Evolutionary conservation across 1,140 invertebrate genomes (phyloP).

Genomic region (Lerema accius): DNA sequence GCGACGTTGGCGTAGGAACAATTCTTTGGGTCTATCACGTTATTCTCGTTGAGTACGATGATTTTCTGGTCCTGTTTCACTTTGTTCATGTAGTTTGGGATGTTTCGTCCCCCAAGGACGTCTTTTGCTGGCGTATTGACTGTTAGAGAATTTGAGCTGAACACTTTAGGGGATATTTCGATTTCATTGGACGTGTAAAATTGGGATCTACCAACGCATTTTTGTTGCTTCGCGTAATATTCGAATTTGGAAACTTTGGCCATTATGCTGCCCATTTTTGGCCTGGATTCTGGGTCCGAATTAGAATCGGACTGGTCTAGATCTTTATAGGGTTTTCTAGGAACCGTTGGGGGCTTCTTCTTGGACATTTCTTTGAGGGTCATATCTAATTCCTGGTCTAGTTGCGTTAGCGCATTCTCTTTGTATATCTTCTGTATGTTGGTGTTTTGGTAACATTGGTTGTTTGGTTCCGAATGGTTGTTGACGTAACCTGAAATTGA

Average conservation of each 20-base stretch:
- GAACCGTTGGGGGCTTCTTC: constrained; percentile 75
- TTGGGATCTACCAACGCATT: constrained; percentile 61
- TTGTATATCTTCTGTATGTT: constrained; percentile 67
- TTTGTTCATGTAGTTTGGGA: constrained; percentile 83
- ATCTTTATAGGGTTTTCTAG: constrained; percentile 72
- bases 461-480: constrained; percentile 54
- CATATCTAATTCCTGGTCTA: constrained; percentile 77
- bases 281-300: constrained; percentile 66
- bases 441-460: constrained; percentile 66
- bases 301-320: constrained; percentile 66
- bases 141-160: constrained; percentile 88
- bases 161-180: constrained; percentile 89
- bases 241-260: constrained; percentile 85
- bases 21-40: constrained; percentile 64
- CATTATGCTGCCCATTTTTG: constrained; percentile 81
- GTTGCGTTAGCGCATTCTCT: constrained; percentile 60
- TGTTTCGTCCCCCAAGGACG: constrained; percentile 85
- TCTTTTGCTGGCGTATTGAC: constrained; percentile 91
- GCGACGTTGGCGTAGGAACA: constrained; percentile 75
- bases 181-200: constrained; percentile 68
- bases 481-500: constrained; percentile 57
- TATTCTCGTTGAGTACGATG: constrained; percentile 71
- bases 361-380: constrained; percentile 74
- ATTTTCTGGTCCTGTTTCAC: constrained; percentile 60
- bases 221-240: constrained; percentile 83